These are phyloP conservation scores for Zoroaster sp. DNA, from an alignment of 53 echinoderm and acorn worm species.

Conservation along the genomic window DNA sequence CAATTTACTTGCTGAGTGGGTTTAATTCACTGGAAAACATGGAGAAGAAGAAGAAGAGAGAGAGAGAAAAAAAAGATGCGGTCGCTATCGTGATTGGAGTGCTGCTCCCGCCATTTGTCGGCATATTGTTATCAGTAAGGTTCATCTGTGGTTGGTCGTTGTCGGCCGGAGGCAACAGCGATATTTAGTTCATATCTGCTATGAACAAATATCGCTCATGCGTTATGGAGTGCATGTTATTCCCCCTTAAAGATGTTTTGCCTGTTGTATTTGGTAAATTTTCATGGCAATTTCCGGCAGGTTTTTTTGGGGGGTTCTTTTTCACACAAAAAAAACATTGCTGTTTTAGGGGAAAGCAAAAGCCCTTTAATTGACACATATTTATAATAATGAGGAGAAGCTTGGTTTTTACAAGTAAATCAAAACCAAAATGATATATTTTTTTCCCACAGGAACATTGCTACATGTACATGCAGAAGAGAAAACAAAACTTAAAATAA, in stretches of 20 bases:
- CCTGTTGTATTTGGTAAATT: too few species aligned
- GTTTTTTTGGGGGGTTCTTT: too few species aligned
- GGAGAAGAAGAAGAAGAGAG: background rate
- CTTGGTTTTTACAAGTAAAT: too few species aligned
- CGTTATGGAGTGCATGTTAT: background rate
- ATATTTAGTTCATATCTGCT: background rate
- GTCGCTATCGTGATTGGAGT: background rate
- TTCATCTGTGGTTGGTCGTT: constrained; percentile 3
- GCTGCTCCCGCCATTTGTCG: background rate
- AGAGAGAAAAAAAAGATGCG: background rate
- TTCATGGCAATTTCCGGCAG: too few species aligned
- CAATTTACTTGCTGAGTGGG: background rate
- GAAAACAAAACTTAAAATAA: too few species aligned
- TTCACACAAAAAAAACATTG: too few species aligned
- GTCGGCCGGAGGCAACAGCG: background rate
- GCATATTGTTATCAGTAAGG: background rate
- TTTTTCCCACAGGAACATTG: too few species aligned
- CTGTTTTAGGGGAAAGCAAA: too few species aligned
- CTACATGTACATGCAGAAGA: too few species aligned
- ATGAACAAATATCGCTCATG: background rate
- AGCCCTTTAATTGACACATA: too few species aligned
- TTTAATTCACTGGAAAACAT: constrained; percentile 2
- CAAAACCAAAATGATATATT: too few species aligned
- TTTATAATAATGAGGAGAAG: too few species aligned
- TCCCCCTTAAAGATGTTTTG: background rate